Conservation (phyloP, 2,888 invertebrate genomes). For the Synergus japonicus region DNA sequence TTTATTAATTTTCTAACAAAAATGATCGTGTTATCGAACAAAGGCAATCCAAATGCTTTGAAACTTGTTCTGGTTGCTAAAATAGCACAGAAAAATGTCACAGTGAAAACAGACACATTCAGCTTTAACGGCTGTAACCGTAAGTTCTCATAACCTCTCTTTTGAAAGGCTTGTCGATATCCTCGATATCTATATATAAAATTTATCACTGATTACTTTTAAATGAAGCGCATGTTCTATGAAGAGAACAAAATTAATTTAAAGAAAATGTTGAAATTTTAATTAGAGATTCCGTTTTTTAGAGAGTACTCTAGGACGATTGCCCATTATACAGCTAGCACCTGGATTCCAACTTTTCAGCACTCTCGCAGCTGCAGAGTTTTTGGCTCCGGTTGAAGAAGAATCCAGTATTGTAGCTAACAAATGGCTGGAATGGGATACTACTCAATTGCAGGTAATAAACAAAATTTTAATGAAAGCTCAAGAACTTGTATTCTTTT, state of each 20-base stretch:
- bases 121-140: slow-evolving; percentile 76
- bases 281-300: slow-evolving; percentile 49
- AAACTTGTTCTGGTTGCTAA: slow-evolving; percentile 86
- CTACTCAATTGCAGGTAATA: slow-evolving; percentile 75
- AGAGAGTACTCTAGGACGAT: slow-evolving; percentile 79
- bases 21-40: slow-evolving; percentile 87
- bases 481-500: no score
- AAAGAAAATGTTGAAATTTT: neutral
- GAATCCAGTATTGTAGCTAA: slow-evolving; percentile 66
- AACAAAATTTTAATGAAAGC: neutral
- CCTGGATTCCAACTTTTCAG: slow-evolving; percentile 84
- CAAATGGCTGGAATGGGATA: slow-evolving; percentile 78
- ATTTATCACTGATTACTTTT: no score
- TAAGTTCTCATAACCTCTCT: slow-evolving; percentile 72
- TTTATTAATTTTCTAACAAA: slow-evolving; percentile 74
- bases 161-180: neutral
- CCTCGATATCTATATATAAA: no score
- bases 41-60: slow-evolving; percentile 87
- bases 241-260: neutral
- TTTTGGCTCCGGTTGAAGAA: slow-evolving; percentile 80
- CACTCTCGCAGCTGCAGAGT: slow-evolving; percentile 84
- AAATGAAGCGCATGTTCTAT: no score
- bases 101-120: slow-evolving; percentile 80
- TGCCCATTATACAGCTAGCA: slow-evolving; percentile 84
- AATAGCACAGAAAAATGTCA: slow-evolving; percentile 80